Evolutionary conservation across 2,113 vertebrate genomes (phyloP), one percentile per base, ranked within the genome.

Genomic region (Pseudorasbora parva): DNA sequence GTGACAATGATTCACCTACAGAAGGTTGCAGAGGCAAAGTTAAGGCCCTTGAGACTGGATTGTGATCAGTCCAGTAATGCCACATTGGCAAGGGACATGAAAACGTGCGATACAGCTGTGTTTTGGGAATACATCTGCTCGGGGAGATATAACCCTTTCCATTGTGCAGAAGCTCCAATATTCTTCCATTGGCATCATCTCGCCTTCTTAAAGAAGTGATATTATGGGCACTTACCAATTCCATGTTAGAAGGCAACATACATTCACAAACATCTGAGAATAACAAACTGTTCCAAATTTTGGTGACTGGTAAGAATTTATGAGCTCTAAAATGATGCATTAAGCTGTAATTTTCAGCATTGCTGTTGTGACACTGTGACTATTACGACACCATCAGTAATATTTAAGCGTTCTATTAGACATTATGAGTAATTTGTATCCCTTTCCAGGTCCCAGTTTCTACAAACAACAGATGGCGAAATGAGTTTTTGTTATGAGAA

Each of bases 101-200:
- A 90, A 90, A 93, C 92, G 91, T 93, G 93, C 90, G 79, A 89
- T 89, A 88, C 93, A 94, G 93, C 93, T 94, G 93, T 92, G 91
- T 86, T 89, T 79, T 84, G 23, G 43, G 45, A 74, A 25, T 17
- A 74, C 33, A 75, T 80, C 33, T 54, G 78, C 47, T 76, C 23
- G 86, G 86, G 72, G 81, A 85, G 87, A 82, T 79, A 49, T 33
- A 66, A 79, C 78, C 23, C 57, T 49, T 45, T 10, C 23, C 17
- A 21, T 49, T 66, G 57, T 30, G 43, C 43, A 79, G 41, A 78
- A 79, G 77, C 59, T 14, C 17, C 9, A 64, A 8, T 49, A 79
- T 60, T 78, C 21, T 30, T 66, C 59, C 0, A 27, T n/a, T 62
- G 56, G 43, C 15, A 79, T 64, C 37, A 2, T 45, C 7, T 23